Conservation (phyloP, 2,797 vertebrate genomes). For the Euthynnus affinis region DNA sequence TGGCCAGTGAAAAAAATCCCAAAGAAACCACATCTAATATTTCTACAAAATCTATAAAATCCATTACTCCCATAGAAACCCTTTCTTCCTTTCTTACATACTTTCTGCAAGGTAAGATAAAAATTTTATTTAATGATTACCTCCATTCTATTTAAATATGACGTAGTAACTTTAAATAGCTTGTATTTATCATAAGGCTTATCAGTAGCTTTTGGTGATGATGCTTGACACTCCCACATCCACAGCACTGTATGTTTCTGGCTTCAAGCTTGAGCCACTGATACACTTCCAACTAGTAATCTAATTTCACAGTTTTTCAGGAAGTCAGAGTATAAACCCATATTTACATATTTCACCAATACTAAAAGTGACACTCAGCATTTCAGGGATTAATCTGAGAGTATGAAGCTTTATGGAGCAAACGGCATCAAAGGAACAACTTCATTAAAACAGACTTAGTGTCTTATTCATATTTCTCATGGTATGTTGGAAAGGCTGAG, state of each 20-base stretch:
- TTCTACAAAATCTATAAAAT: no score
- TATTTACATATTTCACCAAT: slow-evolving; percentile 37
- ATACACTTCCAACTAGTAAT: slow-evolving; percentile 13
- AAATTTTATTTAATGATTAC: background rate
- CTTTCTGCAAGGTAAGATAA: no score
- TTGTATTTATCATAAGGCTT: background rate
- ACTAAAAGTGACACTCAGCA: slow-evolving; percentile 17
- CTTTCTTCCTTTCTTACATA: no score
- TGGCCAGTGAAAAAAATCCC: background rate
- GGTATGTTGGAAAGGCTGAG: background rate
- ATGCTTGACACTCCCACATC: background rate
- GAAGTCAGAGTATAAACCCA: slow-evolving; percentile 41
- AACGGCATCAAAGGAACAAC: slow-evolving; percentile 21
- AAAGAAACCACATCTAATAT: no score
- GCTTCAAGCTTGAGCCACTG: background rate
- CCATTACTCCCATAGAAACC: no score
- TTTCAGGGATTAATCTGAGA: slow-evolving; percentile 38
- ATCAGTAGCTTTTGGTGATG: background rate
- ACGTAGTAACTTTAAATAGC: background rate
- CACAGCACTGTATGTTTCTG: background rate
- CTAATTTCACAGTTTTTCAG: slow-evolving; percentile 21
- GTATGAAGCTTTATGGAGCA: background rate
- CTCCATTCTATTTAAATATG: background rate
- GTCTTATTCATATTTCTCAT: slow-evolving; percentile 30
- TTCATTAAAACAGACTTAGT: slow-evolving; percentile 59